Evolutionary conservation across 2,888 invertebrate genomes (phyloP).

Genomic region (Drosophila phalerata): DNA sequence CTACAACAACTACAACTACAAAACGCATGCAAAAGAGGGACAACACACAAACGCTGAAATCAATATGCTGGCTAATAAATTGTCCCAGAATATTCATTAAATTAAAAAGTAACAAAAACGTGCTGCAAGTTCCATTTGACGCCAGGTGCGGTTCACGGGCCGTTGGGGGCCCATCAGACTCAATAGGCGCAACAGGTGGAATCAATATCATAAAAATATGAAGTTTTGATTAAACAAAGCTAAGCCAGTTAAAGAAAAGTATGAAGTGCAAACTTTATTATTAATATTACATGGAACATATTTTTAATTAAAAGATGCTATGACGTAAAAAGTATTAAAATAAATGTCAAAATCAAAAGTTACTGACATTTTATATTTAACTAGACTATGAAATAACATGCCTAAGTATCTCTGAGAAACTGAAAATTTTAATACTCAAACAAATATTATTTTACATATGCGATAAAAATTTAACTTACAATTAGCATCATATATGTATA

Average conservation of each 20-base stretch:
- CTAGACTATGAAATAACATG: background rate
- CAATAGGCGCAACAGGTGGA: slow-evolving; percentile 32
- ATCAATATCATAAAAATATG: background rate
- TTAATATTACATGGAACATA: too few species aligned
- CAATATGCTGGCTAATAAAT: slow-evolving; percentile 86
- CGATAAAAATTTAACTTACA: background rate
- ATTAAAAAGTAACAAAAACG: slow-evolving; percentile 77
- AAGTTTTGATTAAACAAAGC: background rate
- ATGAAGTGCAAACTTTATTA: too few species aligned
- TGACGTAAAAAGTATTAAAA: background rate
- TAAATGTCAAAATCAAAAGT: background rate
- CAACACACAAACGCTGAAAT: slow-evolving; percentile 84
- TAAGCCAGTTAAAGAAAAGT: background rate
- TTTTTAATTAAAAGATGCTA: background rate
- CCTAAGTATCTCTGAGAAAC: background rate
- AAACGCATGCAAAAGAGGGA: slow-evolving; percentile 52
- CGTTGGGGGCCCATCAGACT: background rate
- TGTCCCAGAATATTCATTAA: slow-evolving; percentile 85
- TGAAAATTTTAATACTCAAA: background rate
- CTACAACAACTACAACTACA: slow-evolving; percentile 60
- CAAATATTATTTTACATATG: background rate
- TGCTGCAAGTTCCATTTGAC: slow-evolving; percentile 35
- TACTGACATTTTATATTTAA: background rate
- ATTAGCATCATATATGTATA: too few species aligned
- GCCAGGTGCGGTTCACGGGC: slow-evolving; percentile 54